A percentile compares a stretch with the other conserved stretches of the same genome.
These are phyloP conservation scores for Trichacis sp. DNA, from an alignment of 2,888 invertebrate species.

Conservation along the genomic window DNA sequence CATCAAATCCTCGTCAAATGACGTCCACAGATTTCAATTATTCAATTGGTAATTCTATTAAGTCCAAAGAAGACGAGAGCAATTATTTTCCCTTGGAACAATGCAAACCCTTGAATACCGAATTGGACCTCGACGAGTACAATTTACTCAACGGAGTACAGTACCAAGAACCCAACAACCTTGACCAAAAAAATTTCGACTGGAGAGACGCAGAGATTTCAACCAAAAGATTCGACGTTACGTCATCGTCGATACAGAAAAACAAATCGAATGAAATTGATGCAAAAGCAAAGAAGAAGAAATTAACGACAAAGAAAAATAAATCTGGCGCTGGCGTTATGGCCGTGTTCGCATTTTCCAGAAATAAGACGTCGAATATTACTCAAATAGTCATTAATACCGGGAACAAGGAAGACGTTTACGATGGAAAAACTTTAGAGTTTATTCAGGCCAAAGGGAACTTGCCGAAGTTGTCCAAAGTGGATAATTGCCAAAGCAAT, in stretches of 20 bases:
- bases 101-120: neutral
- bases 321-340: constrained; percentile 55
- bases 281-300: constrained; percentile 21
- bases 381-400: constrained; percentile 67
- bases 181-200: neutral
- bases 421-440: constrained; percentile 63
- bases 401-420: constrained; percentile 55
- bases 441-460: constrained; percentile 64
- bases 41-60: constrained; percentile 12
- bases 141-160: neutral
- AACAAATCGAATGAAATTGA: neutral
- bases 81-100: neutral
- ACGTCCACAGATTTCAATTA: constrained; percentile 11
- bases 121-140: neutral
- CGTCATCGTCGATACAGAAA: neutral
- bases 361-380: constrained; percentile 65
- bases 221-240: neutral
- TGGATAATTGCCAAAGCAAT: constrained; percentile 45
- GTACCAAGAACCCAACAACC: neutral
- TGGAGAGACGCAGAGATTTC: neutral
- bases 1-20: constrained; percentile 21
- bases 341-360: constrained; percentile 67
- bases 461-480: constrained; percentile 54
- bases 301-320: constrained; percentile 28
- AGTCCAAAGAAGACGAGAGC: constrained; percentile 9